These are phyloP conservation scores for Actinemys pallida DNA, from an alignment of 2,113 vertebrate genomes.

Conservation along the genomic window DNA sequence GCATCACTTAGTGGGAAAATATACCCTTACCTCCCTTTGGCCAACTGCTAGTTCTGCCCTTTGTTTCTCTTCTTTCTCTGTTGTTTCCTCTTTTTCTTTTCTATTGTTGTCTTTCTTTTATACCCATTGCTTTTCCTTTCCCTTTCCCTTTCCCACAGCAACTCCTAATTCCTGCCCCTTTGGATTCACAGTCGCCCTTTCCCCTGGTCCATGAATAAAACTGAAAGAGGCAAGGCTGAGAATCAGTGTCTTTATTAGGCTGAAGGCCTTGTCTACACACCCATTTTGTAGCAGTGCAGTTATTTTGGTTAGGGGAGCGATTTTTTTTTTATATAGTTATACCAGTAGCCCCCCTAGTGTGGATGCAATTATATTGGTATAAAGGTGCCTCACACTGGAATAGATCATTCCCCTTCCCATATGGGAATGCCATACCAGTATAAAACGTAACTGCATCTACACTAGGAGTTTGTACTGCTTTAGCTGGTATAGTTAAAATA, in stretches of 20 bases:
- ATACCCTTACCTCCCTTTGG: background rate
- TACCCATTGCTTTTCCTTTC: background rate
- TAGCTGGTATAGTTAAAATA: background rate
- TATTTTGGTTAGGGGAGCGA: background rate
- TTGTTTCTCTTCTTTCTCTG: background rate
- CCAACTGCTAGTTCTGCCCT: background rate
- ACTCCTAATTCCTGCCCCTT: background rate
- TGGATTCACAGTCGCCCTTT: background rate
- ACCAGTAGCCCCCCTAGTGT: background rate
- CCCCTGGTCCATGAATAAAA: background rate
- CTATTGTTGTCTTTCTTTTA: background rate
- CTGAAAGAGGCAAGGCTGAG: background rate
- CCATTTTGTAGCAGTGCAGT: background rate
- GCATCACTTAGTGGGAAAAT: constrained; percentile 1
- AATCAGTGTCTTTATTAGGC: background rate
- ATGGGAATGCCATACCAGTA: background rate
- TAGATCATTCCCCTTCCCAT: background rate
- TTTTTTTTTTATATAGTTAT: no score
- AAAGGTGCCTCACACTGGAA: background rate
- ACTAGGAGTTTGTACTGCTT: background rate
- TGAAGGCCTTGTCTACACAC: background rate
- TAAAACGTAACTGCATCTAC: background rate
- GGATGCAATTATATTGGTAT: background rate
- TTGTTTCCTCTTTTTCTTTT: no score
- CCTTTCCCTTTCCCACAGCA: background rate